Conservation (phyloP, 1,140 invertebrate genomes). For the Lepidurus arcticus region DNA sequence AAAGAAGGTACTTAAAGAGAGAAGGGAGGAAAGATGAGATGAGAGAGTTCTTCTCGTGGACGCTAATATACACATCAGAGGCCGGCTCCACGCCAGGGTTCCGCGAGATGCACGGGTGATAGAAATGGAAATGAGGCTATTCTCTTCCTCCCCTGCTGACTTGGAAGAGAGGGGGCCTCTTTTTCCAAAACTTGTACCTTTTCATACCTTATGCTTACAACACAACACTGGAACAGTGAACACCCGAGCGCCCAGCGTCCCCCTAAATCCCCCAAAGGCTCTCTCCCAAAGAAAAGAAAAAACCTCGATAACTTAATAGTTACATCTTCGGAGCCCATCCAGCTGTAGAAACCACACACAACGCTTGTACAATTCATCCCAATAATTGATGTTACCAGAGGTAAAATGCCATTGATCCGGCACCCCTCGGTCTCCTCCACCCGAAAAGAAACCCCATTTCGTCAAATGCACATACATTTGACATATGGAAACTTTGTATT, state of each 20-base stretch:
- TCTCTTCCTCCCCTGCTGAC: slow-evolving; percentile 20
- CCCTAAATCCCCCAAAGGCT: background rate
- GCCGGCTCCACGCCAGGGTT: slow-evolving; percentile 11
- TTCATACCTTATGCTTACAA: slow-evolving; percentile 5
- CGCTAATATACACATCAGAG: slow-evolving; percentile 21
- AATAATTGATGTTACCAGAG: background rate
- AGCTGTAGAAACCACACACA: background rate
- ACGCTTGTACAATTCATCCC: background rate
- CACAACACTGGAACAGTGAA: background rate
- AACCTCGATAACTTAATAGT: background rate
- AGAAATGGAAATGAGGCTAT: slow-evolving; percentile 22
- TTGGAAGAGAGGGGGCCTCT: slow-evolving; percentile 12
- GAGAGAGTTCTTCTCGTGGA: slow-evolving; percentile 8
- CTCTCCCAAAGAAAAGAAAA: background rate
- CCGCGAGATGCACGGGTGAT: slow-evolving; percentile 20
- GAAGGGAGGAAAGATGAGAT: slow-evolving; percentile 10
- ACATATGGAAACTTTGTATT: no score
- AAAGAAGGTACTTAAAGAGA: background rate
- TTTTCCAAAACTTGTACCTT: background rate
- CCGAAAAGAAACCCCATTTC: no score
- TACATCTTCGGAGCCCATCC: background rate
- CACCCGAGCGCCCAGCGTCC: background rate
- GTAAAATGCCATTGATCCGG: background rate
- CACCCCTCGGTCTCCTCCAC: no score
- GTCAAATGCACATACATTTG: no score